phyloP scores from a whole-genome alignment of 2,113 vertebrate species.

The Mobula hypostoma region DNA sequence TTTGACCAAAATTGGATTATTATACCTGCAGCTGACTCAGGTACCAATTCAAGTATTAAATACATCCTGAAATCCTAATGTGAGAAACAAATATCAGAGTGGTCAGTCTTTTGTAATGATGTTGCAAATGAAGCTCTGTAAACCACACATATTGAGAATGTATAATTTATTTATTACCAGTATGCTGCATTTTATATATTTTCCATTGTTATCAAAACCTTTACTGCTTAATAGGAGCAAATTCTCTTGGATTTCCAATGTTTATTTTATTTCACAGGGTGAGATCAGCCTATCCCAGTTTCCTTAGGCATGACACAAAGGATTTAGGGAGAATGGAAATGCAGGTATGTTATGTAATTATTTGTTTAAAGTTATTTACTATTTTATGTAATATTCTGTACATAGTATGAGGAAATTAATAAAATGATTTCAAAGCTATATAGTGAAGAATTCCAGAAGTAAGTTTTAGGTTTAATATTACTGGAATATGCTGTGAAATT shows the following conservation, averaged over 20 bases:
- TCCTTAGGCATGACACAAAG: not conserved
- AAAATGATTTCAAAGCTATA: not conserved
- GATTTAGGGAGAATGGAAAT: not conserved
- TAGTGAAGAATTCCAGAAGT: not conserved
- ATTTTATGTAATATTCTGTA: not conserved
- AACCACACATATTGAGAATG: not conserved
- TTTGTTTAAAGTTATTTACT: not conserved
- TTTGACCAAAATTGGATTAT: not conserved
- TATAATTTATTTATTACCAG: not conserved
- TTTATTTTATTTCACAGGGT: constrained; percentile 1
- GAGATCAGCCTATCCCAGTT: not conserved
- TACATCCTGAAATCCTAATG: not conserved
- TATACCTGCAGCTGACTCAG: not conserved
- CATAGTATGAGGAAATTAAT: not conserved
- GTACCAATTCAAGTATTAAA: not conserved
- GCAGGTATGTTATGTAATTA: not conserved
- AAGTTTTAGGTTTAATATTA: not conserved
- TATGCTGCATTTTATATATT: not conserved
- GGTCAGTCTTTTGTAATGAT: too few species aligned
- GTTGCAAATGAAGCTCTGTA: not conserved
- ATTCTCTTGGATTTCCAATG: too few species aligned
- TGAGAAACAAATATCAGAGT: not conserved
- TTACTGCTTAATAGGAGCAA: not conserved
- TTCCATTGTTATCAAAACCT: not conserved
- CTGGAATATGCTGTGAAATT: too few species aligned